Conservation (phyloP, 2,797 vertebrate species). For the Acipenser transmontanus region DNA sequence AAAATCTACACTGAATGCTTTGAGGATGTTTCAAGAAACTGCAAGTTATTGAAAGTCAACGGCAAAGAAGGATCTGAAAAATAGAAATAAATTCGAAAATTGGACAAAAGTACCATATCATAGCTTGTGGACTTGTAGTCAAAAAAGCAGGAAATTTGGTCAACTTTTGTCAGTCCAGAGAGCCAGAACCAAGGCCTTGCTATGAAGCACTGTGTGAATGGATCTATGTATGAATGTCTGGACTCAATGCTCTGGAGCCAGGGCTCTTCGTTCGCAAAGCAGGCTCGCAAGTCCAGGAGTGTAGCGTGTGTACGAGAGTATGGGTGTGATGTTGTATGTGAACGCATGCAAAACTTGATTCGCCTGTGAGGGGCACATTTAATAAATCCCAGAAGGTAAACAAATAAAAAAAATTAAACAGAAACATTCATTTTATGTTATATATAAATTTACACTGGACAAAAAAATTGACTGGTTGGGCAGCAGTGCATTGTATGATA, state of each 20-base stretch:
- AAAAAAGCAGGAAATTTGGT: conserved; percentile 48
- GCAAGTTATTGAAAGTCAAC: conserved; percentile 81
- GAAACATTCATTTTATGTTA: conserved; percentile 64
- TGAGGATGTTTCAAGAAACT: conserved; percentile 87
- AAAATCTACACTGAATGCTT: conserved; percentile 93
- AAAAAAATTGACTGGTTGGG: conserved; percentile 75
- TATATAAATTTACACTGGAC: conserved; percentile 93
- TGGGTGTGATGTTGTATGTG: conserved; percentile 84
- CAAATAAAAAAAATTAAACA: conserved; percentile 61
- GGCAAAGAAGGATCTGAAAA: conserved; percentile 67
- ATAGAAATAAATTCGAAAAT: conserved; percentile 67
- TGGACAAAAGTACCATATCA: conserved; percentile 73
- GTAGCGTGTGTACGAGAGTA: conserved; percentile 63
- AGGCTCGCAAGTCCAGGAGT: conserved; percentile 75
- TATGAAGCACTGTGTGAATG: conserved; percentile 87
- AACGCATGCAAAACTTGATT: conserved; percentile 82
- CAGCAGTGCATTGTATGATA: conserved; percentile 63
- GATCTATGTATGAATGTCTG: conserved; percentile 88
- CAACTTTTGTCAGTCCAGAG: conserved; percentile 55
- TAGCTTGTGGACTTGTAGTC: conserved; percentile 79
- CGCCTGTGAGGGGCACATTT: conserved; percentile 75
- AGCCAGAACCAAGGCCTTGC: conserved; percentile 74
- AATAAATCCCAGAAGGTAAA: conserved; percentile 56
- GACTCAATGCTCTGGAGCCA: conserved; percentile 77
- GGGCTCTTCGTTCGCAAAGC: conserved; percentile 69